Evolutionary conservation across 2,113 vertebrate species (phyloP).

Genomic region (Phaethon lepturus): DNA sequence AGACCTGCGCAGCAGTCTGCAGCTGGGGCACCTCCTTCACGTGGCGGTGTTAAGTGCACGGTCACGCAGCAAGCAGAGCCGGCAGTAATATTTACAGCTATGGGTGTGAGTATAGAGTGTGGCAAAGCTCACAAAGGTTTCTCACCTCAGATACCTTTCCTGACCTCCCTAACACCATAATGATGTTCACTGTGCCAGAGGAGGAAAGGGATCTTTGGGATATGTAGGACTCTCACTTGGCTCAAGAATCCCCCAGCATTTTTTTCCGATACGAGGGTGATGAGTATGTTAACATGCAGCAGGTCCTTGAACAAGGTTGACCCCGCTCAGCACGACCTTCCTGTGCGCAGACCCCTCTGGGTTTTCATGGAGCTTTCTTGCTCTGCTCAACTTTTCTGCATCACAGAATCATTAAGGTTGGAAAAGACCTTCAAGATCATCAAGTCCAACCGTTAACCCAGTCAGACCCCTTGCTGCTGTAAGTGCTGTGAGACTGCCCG

Average conservation of each 20-base stretch:
- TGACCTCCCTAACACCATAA: neutral
- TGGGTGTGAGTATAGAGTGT: neutral
- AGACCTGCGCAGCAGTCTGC: neutral
- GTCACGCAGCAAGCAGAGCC: accelerated
- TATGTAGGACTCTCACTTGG: neutral
- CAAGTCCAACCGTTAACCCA: neutral
- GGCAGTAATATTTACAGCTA: neutral
- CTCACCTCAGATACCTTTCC: neutral
- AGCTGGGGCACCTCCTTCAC: neutral
- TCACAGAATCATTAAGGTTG: no score
- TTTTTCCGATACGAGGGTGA: neutral
- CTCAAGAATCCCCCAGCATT: neutral
- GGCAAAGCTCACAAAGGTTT: neutral
- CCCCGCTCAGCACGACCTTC: neutral
- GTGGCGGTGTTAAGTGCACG: accelerated
- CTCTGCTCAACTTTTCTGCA: neutral
- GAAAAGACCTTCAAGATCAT: no score
- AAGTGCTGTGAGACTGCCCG: accelerated
- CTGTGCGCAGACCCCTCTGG: neutral
- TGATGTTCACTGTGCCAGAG: neutral
- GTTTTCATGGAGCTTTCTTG: neutral
- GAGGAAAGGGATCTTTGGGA: neutral
- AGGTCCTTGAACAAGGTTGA: neutral
- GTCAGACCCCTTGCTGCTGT: neutral
- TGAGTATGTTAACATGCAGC: neutral